These are phyloP conservation scores for Drosophila mettleri DNA, from an alignment of 2,888 invertebrate genomes.

Conservation along the genomic window DNA sequence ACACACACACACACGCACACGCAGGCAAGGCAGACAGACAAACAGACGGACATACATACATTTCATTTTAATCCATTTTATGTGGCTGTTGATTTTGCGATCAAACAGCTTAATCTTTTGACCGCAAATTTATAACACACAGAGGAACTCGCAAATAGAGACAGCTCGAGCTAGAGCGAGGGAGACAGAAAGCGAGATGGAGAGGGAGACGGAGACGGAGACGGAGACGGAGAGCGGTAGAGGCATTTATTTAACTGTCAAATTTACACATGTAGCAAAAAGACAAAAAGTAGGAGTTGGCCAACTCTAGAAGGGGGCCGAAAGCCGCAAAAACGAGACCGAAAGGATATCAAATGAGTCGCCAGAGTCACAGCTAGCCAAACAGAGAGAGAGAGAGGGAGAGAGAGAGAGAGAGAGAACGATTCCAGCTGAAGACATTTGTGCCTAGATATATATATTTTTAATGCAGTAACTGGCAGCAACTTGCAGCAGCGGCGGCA, in stretches of 20 bases:
- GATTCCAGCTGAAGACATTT: conserved; percentile 17
- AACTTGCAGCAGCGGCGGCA: conserved; percentile 13
- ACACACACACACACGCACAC: not conserved
- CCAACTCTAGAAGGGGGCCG: conserved; percentile 37
- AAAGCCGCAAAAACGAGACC: conserved; percentile 63
- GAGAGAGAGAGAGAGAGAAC: not conserved
- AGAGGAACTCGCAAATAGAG: conserved; percentile 20
- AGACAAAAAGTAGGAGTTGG: conserved; percentile 17
- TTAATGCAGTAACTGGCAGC: conserved; percentile 15
- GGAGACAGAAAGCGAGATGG: not conserved
- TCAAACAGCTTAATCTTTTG: conserved; percentile 77
- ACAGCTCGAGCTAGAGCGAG: not conserved
- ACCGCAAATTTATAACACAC: conserved; percentile 72
- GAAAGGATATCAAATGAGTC: conserved; percentile 75
- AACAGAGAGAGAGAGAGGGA: conserved; percentile 7
- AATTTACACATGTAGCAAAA: conserved; percentile 70
- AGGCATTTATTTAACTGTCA: conserved; percentile 72
- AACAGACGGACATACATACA: conserved; percentile 22
- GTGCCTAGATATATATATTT: conserved; percentile 15
- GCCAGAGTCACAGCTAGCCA: conserved; percentile 11
- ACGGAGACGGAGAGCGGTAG: not conserved
- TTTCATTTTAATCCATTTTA: conserved; percentile 77
- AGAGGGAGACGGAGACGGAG: not conserved
- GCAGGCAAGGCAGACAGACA: not conserved
- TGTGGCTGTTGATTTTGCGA: conserved; percentile 78